A percentile compares a stretch with the other conserved stretches of the same genome.
Conservation (phyloP, 2,113 vertebrate species). For the Cyanocitta stelleri region DNA sequence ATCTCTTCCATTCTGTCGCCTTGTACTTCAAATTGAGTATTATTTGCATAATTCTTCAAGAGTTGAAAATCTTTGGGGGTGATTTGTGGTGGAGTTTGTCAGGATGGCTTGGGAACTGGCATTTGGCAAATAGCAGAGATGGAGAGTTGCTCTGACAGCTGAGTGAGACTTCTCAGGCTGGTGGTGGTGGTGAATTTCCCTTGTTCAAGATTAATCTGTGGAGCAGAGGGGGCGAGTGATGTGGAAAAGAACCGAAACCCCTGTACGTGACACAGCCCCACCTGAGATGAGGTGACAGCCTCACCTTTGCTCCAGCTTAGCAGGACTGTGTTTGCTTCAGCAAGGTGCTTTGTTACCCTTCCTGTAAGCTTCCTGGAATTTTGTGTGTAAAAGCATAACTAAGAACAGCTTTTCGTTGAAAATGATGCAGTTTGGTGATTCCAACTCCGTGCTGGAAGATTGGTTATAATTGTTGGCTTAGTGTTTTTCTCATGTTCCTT, state of each 20-base stretch:
- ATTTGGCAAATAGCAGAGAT: not conserved
- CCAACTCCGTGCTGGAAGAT: not conserved
- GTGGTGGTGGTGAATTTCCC: not conserved
- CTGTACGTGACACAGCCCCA: not conserved
- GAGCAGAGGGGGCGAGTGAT: not conserved
- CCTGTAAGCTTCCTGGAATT: not conserved
- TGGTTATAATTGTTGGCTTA: not conserved
- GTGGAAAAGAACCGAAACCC: not conserved
- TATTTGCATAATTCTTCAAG: not conserved
- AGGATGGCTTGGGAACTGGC: not conserved
- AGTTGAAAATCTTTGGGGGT: not conserved
- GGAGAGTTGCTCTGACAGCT: not conserved
- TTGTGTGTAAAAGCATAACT: not conserved
- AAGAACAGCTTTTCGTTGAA: not conserved
- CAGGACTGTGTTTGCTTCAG: not conserved
- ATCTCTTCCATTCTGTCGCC: not conserved
- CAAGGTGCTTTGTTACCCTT: not conserved
- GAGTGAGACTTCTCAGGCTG: not conserved
- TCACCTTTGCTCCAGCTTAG: not conserved
- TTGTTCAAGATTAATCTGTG: not conserved
- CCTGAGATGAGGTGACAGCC: not conserved
- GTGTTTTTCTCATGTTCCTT: not conserved
- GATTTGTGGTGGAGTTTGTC: not conserved
- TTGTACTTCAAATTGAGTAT: not conserved
- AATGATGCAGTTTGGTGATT: not conserved